Base-by-base conservation (phyloP, 2,888 invertebrate species). In the Meta bourneti region DNA sequence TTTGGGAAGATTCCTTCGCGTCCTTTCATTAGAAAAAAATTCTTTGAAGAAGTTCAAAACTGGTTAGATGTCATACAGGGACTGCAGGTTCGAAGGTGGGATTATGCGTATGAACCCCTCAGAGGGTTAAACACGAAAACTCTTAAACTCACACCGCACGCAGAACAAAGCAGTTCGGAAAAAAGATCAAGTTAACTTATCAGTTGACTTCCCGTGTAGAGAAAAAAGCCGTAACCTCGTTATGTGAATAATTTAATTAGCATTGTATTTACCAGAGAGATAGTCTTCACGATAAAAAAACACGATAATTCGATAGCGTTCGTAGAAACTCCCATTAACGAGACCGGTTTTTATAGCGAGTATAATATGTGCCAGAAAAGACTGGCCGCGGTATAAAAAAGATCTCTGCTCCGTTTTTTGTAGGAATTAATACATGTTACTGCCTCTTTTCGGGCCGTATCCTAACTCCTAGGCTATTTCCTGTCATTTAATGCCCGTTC, bases 171-270 rank as follows among this genome's bases (percentile, higher is more conserved):
- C 34, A 34, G 34, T 34, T 34, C 34, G 34, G 1, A 34, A 34
- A 34, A 34, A 34, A 34, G 61, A 9, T 16, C 61, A 61, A 61
- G 61, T 61, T 61, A 16, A 61, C 61, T 61, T 61, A 61, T 34
- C 34, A 34, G 34, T 34, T 34, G 34, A 34, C 34, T 34, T 34
- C 34, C 34, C 34, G 34, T 34, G 61, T 5, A 61, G 16, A 61
- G 61, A 61, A 49, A 48, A n/a, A 77, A 49, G 48, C 49, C 1
- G 77, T 77, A 61, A 61, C 11, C 77, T 77, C 48, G 9, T 69
- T 61, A 61, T 79, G 54, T 61, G 34, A 79, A 79, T 48, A 61
- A 69, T 79, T 79, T 19, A 79, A 69, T 79, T 61, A 79, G 34
- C 13, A 61, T 61, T 16, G 61, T 61, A 61, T 61, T 61, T 34